phyloP scores from a whole-genome alignment of 2,797 vertebrate species.

The Chelon labrosus region DNA sequence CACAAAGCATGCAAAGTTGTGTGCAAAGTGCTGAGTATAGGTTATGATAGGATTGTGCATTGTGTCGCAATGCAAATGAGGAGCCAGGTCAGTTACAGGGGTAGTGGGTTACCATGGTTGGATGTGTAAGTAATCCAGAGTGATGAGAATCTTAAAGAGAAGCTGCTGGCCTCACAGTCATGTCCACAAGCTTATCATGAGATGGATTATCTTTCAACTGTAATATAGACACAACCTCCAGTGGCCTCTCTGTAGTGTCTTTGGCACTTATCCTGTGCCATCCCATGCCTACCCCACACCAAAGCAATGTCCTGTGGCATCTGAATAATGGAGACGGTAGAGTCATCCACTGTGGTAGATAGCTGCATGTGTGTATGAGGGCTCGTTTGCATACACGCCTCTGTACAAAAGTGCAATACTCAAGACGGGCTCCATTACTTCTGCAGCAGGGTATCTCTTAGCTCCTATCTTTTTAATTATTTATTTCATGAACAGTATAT shows the following conservation, averaged over 20 bases:
- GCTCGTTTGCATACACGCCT: conserved; percentile 39
- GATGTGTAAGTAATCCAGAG: neutral
- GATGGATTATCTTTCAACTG: conserved; percentile 16
- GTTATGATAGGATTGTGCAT: too few species aligned
- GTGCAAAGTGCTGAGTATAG: too few species aligned
- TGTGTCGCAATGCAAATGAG: neutral
- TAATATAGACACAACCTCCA: conserved; percentile 8
- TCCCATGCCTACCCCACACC: conserved; percentile 31
- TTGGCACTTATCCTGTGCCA: conserved; percentile 26
- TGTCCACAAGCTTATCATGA: neutral
- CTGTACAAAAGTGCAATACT: conserved; percentile 56
- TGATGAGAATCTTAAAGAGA: conserved; percentile 5
- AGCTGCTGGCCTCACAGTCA: conserved; percentile 12
- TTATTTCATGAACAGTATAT: conserved; percentile 76
- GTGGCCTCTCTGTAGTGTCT: conserved; percentile 11
- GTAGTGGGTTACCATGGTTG: neutral
- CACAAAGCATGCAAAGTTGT: too few species aligned
- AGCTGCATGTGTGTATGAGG: conserved; percentile 39
- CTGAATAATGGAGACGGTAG: conserved; percentile 51
- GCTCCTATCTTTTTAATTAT: conserved; percentile 66
- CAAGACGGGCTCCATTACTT: conserved; percentile 59
- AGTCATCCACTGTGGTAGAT: conserved; percentile 54
- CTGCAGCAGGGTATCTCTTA: conserved; percentile 58
- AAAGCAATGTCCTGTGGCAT: conserved; percentile 56
- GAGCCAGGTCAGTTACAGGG: conserved; percentile 4